Percentiles rank a stretch among this genome's conserved stretches.
These are phyloP conservation scores for Gymnosoma rotundatum DNA, from an alignment of 2,888 invertebrate genomes.

Conservation along the genomic window DNA sequence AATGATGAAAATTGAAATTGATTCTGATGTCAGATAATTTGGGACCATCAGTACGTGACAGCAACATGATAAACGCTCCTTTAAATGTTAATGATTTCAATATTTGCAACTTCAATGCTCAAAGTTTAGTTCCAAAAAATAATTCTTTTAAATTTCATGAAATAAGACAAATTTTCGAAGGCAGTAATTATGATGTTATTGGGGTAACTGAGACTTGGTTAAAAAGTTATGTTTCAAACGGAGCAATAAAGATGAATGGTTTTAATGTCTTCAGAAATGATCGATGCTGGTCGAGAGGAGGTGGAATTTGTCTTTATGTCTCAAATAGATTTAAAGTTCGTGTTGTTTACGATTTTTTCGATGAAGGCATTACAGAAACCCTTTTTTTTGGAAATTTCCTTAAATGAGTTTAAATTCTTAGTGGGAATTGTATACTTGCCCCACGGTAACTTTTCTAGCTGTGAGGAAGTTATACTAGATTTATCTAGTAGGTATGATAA, in stretches of 20 bases:
- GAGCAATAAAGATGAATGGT: not conserved
- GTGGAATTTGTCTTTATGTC: not conserved
- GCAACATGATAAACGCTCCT: not conserved
- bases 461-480: not conserved
- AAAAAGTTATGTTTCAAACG: not conserved
- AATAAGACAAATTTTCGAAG: not conserved
- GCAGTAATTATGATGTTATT: not conserved
- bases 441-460: not conserved
- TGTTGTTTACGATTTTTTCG: not conserved
- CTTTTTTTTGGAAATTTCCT: not conserved
- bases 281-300: not conserved
- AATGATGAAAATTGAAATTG: no score
- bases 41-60: no score
- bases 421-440: constrained; percentile 2
- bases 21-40: no score
- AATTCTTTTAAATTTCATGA: not conserved
- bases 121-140: not conserved
- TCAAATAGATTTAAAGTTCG: not conserved
- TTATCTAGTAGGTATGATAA: constrained; percentile 1
- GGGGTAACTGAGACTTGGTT: constrained; percentile 5
- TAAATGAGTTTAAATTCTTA: not conserved
- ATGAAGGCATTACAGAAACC: constrained; percentile 14
- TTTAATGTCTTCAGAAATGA: not conserved
- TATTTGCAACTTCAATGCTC: constrained; percentile 5
- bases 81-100: constrained; percentile 5